These are phyloP conservation scores for Caerostris extrusa DNA, from an alignment of 1,140 invertebrate species.

Conservation along the genomic window DNA sequence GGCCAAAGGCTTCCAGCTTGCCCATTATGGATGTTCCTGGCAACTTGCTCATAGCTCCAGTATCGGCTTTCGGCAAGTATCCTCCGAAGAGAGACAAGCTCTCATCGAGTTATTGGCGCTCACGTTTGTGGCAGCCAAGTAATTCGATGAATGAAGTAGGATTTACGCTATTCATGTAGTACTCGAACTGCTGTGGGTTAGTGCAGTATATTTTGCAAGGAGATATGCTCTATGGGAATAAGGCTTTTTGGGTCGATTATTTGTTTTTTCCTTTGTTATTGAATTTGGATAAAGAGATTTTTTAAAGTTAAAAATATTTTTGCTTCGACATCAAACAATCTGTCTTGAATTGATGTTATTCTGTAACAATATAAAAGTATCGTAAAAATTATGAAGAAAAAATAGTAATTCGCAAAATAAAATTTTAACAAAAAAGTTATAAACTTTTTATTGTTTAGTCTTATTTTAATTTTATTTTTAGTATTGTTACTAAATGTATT, in stretches of 20 bases:
- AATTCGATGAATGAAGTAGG: background rate
- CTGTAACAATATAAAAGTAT: too few relatives aligned
- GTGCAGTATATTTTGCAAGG: background rate
- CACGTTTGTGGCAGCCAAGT: background rate
- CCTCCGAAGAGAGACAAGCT: slow-evolving; percentile 30
- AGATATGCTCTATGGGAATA: background rate
- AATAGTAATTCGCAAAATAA: too few relatives aligned
- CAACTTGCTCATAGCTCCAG: background rate
- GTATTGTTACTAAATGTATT: too few relatives aligned
- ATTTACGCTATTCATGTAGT: slow-evolving; percentile 12
- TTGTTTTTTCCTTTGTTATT: background rate
- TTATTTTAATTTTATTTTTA: too few relatives aligned
- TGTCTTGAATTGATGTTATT: too few relatives aligned
- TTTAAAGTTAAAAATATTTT: too few relatives aligned
- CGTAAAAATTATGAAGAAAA: too few relatives aligned
- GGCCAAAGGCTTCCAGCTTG: slow-evolving; percentile 3
- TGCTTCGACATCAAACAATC: too few relatives aligned
- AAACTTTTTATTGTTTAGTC: too few relatives aligned
- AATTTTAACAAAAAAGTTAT: too few relatives aligned
- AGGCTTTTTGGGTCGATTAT: background rate
- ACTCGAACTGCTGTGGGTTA: background rate
- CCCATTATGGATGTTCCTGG: slow-evolving; percentile 26
- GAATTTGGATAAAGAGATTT: background rate
- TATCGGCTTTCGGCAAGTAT: slow-evolving; percentile 21
- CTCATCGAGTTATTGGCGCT: background rate